phyloP scores from a whole-genome alignment of 1,140 invertebrate genomes.

The Meloidogyne floridensis region DNA sequence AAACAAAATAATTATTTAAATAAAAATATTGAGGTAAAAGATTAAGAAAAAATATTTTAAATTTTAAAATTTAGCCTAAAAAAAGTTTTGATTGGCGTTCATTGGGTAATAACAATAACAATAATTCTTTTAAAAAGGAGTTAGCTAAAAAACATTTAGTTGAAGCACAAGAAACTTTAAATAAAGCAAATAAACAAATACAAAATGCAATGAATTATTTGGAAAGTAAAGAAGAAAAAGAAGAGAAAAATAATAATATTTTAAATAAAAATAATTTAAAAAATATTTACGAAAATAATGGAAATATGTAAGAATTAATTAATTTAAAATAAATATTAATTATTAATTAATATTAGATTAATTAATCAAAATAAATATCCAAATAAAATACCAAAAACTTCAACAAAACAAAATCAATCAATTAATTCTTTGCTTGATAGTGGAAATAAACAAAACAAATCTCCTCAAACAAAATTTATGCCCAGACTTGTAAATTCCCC shows the following conservation, averaged over 20 bases:
- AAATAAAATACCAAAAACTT: not conserved
- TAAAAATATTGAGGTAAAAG: no score
- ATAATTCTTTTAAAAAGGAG: not conserved
- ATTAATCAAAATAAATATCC: not conserved
- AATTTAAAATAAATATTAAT: not conserved
- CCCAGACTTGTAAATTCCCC: constrained; percentile 1
- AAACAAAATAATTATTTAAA: no score
- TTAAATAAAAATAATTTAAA: no score
- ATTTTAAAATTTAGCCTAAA: not conserved
- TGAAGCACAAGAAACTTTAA: not conserved
- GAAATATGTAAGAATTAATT: not conserved
- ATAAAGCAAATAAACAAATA: constrained; percentile 10
- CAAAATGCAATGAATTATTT: not conserved
- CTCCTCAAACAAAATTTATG: not conserved
- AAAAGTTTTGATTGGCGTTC: not conserved
- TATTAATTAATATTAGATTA: not conserved
- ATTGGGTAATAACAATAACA: not conserved
- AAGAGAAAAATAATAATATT: not conserved
- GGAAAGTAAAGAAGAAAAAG: not conserved
- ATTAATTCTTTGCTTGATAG: constrained; percentile 7
- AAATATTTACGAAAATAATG: not conserved
- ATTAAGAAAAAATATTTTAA: no score
- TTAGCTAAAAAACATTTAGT: not conserved
- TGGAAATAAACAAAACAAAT: not conserved
- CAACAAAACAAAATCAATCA: not conserved